Base-by-base conservation (phyloP, 1,140 invertebrate genomes). In the Drosophila jambulina region DNA sequence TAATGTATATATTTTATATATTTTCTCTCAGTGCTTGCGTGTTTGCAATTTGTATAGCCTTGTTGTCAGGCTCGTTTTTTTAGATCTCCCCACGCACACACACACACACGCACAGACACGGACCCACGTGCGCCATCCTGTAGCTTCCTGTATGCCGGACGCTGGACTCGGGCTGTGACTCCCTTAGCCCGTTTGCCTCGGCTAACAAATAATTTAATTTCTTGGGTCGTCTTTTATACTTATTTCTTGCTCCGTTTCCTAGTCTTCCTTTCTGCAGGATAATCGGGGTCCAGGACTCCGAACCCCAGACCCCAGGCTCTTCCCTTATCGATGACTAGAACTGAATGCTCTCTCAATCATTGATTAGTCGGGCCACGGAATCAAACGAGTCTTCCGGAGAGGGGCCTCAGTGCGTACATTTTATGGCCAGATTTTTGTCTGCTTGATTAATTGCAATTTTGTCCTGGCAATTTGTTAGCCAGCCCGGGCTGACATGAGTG, bases 161-260 rank as follows among this genome's bases (percentile, higher is more conserved):
- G 8, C 53, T 38, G 53, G 53, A 25, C 34, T n/a, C 19, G 15
- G 13, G 5, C 42, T 43, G n/a, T n/a, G 27, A 51, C 46, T 65
- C 43, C 46, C 29, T 38, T 15, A 3, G 34, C 53, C 46, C 38
- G 56, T 54, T 75, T 61, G 48, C 62, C 75, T 72, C 38, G 71
- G 48, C 84, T 77, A 74, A 83, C 83, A 86, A 86, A 86, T 86
- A 88, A 86, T 86, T 86, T 86, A 83, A 86, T 86, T 86, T 88
- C 83, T 88, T 77, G 80, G 78, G 54, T 69, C 82, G 65, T 62
- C 70, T 70, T 80, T 65, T 54, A 43, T 60, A 54, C 48, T 56
- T 60, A 68, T 27, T 42, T 19, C 27, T 32, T 38, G 12, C 7
- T 40, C 3, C 45, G 29, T 42, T 58, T 70, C 29, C 62, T 70